Evolutionary conservation across 2,888 invertebrate genomes (phyloP).

Genomic region (Lathronympha strigana): DNA sequence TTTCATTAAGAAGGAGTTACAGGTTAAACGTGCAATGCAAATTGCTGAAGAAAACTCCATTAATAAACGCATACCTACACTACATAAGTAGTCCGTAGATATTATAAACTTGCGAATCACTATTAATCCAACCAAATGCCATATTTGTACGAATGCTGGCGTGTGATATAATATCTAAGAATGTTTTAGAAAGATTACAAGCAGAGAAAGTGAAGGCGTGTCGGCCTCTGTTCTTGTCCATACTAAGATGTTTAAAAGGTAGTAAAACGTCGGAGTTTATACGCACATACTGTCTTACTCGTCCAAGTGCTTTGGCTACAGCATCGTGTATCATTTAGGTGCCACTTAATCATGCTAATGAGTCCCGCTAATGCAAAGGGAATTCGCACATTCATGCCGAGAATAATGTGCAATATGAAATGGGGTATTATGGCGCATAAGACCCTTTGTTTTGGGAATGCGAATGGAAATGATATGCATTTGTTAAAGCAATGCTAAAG

Average conservation of each 20-base stretch:
- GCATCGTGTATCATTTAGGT: slow-evolving; percentile 32
- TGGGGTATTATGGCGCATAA: neutral
- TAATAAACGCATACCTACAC: no score
- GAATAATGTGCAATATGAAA: slow-evolving; percentile 5
- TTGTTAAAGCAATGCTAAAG: slow-evolving; percentile 6
- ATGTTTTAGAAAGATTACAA: slow-evolving; percentile 57
- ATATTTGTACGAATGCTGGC: slow-evolving; percentile 17
- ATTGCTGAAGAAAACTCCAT: slow-evolving; percentile 12
- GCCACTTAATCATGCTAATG: slow-evolving; percentile 35
- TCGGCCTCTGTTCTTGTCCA: slow-evolving; percentile 49
- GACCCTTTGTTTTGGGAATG: neutral
- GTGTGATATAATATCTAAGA: slow-evolving; percentile 43
- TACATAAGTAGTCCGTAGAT: no score
- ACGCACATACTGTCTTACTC: neutral
- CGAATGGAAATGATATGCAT: slow-evolving; percentile 1
- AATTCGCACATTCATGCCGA: slow-evolving; percentile 36
- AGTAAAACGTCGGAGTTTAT: neutral
- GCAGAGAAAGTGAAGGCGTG: slow-evolving; percentile 63
- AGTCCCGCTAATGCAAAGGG: slow-evolving; percentile 37
- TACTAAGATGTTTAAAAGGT: slow-evolving; percentile 43
- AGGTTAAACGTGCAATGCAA: slow-evolving; percentile 5
- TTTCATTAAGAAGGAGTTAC: neutral
- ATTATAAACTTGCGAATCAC: neutral
- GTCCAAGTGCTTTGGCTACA: neutral
- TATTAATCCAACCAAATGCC: slow-evolving; percentile 2